Conservation (phyloP, 2,113 vertebrate genomes). For the Oryctolagus cuniculus region mOryCun1.1 NC_091440.1:18136501-18137000, state of each 20-base stretch:
- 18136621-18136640: conserved; percentile 21
- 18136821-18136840: background rate
- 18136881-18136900: background rate
- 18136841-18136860: background rate
- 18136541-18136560: background rate
- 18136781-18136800: background rate
- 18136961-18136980: background rate
- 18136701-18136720: background rate
- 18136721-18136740: background rate
- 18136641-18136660: background rate
- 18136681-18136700: background rate
- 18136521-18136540: background rate
- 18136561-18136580: too few relatives aligned
- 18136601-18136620: background rate
- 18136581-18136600: background rate
- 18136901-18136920: background rate
- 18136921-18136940: background rate
- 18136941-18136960: background rate
- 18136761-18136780: background rate
- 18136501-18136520: background rate
- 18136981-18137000: background rate
- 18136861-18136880: background rate
- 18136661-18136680: background rate
- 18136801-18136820: background rate
- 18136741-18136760: background rate